phyloP scores from a whole-genome alignment of 2,113 vertebrate genomes.

The Prochilodus magdalenae region DNA sequence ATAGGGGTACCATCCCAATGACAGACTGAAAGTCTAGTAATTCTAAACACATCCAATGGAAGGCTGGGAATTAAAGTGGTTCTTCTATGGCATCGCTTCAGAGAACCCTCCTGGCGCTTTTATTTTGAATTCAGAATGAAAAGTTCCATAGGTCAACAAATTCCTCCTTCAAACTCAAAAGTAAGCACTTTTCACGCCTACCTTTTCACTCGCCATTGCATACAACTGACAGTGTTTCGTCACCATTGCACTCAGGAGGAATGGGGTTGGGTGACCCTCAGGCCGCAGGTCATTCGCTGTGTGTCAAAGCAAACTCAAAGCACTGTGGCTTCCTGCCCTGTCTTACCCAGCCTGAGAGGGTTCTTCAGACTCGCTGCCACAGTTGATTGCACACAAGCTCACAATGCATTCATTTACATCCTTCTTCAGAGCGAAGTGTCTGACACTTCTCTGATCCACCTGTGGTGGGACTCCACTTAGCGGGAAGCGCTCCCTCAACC shows the following conservation, averaged over 20 bases:
- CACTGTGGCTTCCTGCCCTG: not conserved
- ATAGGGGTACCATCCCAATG: no score
- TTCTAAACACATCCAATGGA: not conserved
- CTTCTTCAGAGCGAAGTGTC: slow-evolving; percentile 10
- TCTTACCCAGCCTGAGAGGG: slow-evolving; percentile 16
- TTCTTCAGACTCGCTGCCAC: not conserved
- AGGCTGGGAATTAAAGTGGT: not conserved
- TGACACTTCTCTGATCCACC: slow-evolving; percentile 18
- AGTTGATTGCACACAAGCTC: slow-evolving; percentile 12
- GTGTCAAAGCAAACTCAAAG: slow-evolving; percentile 14
- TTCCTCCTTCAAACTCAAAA: not conserved
- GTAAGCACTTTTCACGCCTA: not conserved
- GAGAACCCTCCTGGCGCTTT: not conserved
- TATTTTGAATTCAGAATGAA: not conserved
- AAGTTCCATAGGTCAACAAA: not conserved
- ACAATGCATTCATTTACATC: slow-evolving; percentile 9
- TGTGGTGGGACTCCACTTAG: not conserved
- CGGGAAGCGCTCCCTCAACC: not conserved
- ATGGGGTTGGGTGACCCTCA: slow-evolving; percentile 13
- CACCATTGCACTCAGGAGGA: not conserved
- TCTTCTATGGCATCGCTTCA: not conserved
- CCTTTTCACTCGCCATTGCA: not conserved
- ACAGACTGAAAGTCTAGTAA: not conserved
- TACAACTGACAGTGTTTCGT: not conserved
- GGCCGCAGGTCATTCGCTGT: not conserved